These are phyloP conservation scores for Podarcis muralis DNA, from an alignment of 2,113 vertebrate genomes.

Conservation along the genomic window DNA sequence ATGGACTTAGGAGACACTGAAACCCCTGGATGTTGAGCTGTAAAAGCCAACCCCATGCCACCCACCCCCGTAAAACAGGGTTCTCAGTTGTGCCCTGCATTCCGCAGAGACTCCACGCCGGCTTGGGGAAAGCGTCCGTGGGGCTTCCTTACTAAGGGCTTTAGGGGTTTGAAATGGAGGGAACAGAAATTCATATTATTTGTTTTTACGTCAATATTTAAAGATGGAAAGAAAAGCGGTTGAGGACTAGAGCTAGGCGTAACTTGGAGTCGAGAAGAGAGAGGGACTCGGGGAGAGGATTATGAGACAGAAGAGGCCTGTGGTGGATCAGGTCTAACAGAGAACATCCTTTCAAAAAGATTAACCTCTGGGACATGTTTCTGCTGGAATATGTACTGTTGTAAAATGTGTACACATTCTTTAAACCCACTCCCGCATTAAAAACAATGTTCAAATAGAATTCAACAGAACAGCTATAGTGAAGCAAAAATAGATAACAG, in stretches of 20 bases:
- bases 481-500: background rate
- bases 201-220: background rate
- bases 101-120: background rate
- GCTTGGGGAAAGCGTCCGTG: background rate
- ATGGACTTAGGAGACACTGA: no score
- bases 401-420: background rate
- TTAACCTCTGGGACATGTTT: background rate
- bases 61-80: background rate
- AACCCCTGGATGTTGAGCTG: no score
- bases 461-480: background rate
- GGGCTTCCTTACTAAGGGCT: background rate
- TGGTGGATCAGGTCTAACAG: background rate
- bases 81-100: background rate
- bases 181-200: background rate
- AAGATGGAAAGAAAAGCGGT: background rate
- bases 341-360: background rate
- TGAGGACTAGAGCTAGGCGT: no score
- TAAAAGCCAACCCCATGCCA: no score
- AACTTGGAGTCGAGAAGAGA: background rate
- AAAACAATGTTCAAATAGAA: background rate
- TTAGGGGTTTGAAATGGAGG: background rate
- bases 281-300: background rate
- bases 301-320: no score
- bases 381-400: background rate
- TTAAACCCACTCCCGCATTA: background rate